Base-by-base conservation (phyloP, 2,888 invertebrate species). In the Agonopterix subpropinquella region DNA sequence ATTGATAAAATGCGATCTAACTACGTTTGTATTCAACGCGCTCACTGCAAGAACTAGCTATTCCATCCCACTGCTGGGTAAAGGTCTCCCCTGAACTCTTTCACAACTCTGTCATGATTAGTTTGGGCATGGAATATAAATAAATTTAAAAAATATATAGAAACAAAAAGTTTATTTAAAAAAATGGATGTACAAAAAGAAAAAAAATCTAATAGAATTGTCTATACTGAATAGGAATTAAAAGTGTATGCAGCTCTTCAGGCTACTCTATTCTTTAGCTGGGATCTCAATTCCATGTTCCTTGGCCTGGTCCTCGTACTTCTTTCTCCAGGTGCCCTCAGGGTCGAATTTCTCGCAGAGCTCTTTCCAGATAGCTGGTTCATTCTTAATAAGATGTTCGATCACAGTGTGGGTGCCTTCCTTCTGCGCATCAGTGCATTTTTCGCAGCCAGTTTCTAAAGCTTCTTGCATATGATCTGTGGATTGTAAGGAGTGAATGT, bases 331-430 rank as follows among this genome's bases (percentile, higher is more conserved):
- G 47, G 81, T 69, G 36, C 92, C 92, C 0, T 90, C 83, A 8
- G 93, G 92, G 73, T 95, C 95, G 73, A 90, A 95, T 75, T 93
- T 93, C 41, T 70, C 88, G 54, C 91, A 87, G 39, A 95, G 76
- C 54, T 91, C 84, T 5, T 89, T 89, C 92, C 93, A 95, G 64
- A 90, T 77, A 0, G 88, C 88, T 0, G 89, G 83, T 63, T 93
- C 92, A 45, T 93, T 85, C 55, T 93, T 90, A 57, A 93, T 91
- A 54, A 95, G 80, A 63, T 86, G 91, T 11, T 90, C 88, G 36
- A 95, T 90, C 5, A 94, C 91, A 56, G 89, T 92, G 64, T 90
- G 89, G 39, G 91, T 89, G 43, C 91, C 92, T 3, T 77, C 67
- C 64, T 87, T 90, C 69, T 94, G 94, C 18, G 85, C 84, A 37